Evolutionary conservation across 2,797 vertebrate species (phyloP), one percentile per base, ranked within the genome.

Genomic region (Caiman crocodilus): DNA sequence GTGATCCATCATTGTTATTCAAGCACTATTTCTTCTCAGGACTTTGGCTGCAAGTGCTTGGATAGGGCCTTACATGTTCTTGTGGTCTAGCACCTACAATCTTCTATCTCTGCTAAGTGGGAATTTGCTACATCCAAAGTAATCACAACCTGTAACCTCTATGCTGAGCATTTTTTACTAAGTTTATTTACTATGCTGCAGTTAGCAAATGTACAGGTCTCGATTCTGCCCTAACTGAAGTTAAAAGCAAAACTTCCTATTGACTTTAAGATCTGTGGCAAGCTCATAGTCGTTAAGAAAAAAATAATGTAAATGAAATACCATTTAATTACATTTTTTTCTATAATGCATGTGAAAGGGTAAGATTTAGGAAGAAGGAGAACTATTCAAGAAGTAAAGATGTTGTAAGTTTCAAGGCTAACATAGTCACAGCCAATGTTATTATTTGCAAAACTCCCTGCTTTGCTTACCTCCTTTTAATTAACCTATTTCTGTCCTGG

Each of bases 401-500:
- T 89, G 76, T 95, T 91, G 55, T 35, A 55, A 94, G 58, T 96
- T 94, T 96, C 84, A 90, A 92, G 86, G 89, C 75, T 89, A 96
- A 93, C 56, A 93, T 87, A 78, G 94, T 91, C 83, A 87, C 87
- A 96, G 58, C 84, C 77, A 90, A 55, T 88, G 79, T 74, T 85
- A 93, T 93, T 76, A 93, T 59, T 97, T 96, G 88, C 87, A 92
- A 82, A 93, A 89, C 83, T 93, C 82, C 90, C 81, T 92, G 59
- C 23, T 83, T 90, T 85, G 76, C 55, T 91, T 95, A 96, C 91
- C 88, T 93, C 85, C 79, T 83, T 92, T 95, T 95, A 96, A 93
- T 95, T 96, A 97, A 95, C 83, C 82, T 94, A 65, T 65, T 95
- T 96, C 85, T 96, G 88, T 93, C 93, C 94, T 88, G 89, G 76